Evolutionary conservation across 2,888 invertebrate species (phyloP).

Genomic region (Drosophila falleni): DNA sequence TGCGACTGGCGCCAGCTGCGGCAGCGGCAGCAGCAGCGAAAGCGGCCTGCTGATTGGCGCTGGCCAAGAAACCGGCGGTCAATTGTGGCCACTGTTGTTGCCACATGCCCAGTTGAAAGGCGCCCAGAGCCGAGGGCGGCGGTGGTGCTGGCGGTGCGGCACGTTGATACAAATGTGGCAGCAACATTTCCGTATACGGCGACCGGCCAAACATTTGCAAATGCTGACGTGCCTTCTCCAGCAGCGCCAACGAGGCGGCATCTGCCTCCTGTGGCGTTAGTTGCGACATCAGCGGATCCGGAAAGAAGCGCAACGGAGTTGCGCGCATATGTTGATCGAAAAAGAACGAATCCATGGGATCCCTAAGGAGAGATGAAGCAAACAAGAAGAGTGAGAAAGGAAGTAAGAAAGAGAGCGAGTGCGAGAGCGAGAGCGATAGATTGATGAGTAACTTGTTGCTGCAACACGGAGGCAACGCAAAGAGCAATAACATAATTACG

Average conservation of each 20-base stretch:
- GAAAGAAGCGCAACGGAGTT: constrained; percentile 85
- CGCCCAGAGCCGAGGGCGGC: constrained; percentile 79
- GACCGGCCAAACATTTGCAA: constrained; percentile 86
- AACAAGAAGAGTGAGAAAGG: not conserved
- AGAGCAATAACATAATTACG: constrained; percentile 75
- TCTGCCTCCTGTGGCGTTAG: constrained; percentile 85
- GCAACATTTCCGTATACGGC: constrained; percentile 85
- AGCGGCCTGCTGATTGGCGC: constrained; percentile 84
- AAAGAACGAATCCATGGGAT: constrained; percentile 85
- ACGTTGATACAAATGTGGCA: constrained; percentile 86
- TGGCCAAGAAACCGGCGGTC: constrained; percentile 85
- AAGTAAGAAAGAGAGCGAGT: not conserved
- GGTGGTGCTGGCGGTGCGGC: constrained; percentile 73
- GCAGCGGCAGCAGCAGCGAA: constrained; percentile 81
- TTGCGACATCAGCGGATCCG: constrained; percentile 85
- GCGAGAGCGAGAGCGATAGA: constrained; percentile 11
- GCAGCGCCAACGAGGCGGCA: constrained; percentile 84
- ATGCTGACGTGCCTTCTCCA: constrained; percentile 86
- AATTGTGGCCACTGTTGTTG: constrained; percentile 86
- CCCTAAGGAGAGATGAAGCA: constrained; percentile 63
- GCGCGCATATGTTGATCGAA: constrained; percentile 85
- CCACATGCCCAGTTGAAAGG: constrained; percentile 85
- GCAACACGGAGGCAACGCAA: constrained; percentile 55
- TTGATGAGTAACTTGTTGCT: constrained; percentile 39
- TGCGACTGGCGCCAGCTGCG: constrained; percentile 74